Conservation (phyloP, 2,797 vertebrate species). For the Molossus molossus region DNA sequence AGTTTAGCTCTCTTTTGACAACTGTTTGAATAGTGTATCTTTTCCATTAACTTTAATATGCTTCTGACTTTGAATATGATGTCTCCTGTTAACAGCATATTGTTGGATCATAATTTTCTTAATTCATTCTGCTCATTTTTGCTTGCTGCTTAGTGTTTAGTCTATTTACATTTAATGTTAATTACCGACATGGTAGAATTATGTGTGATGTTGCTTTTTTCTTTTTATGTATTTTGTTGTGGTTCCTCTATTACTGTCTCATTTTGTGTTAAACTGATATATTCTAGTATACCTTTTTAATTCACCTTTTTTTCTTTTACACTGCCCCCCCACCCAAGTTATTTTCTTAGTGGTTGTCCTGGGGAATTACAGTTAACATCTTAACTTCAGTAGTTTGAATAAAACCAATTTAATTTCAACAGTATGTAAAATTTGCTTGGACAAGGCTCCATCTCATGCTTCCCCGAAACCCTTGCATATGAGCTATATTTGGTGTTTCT, state of each 20-base stretch:
- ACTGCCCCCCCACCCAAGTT: not conserved
- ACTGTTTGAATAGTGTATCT: not conserved
- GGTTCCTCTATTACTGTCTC: not conserved
- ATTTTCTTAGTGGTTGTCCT: conserved; percentile 15
- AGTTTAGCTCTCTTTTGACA: conserved; percentile 1
- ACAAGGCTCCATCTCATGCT: not conserved
- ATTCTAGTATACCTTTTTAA: not conserved
- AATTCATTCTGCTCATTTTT: not conserved
- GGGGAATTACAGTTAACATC: conserved; percentile 7
- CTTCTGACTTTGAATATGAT: not conserved
- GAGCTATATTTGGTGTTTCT: not conserved
- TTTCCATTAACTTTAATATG: not conserved
- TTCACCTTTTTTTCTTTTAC: not conserved
- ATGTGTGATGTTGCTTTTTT: not conserved
- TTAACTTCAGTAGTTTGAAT: conserved; percentile 28
- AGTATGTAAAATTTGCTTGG: not conserved
- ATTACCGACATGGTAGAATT: not conserved
- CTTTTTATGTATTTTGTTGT: not conserved
- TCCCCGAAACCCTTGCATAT: no score
- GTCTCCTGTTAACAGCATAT: not conserved
- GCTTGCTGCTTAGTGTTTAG: not conserved
- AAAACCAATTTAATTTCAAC: conserved; percentile 64
- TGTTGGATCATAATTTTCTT: not conserved
- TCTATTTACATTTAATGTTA: conserved; percentile 18
- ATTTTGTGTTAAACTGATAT: not conserved